Evolutionary conservation across 1,140 invertebrate genomes (phyloP), one percentile per base, ranked within the genome.

Genomic region (Battus philenor): DNA sequence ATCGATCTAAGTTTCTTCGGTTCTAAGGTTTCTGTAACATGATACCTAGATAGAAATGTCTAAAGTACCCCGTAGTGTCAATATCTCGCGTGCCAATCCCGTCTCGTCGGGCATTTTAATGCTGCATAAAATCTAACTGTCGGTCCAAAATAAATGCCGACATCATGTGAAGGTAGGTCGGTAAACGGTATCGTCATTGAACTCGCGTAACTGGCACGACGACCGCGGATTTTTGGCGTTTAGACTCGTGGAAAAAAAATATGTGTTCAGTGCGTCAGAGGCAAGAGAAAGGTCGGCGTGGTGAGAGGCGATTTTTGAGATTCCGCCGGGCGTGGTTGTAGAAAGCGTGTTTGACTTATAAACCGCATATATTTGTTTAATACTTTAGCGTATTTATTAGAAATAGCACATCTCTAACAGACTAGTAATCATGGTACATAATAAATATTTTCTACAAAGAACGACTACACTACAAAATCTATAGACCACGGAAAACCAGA

Each of bases 91-190:
- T 9, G 8, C 17, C 2, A 9, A 73, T 73, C 56, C 64, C 51
- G 65, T 68, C 58, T 72, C 50, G 59, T 45, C 30, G 49, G 61
- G 60, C 61, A 77, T 76, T 70, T 75, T 71, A 78, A 79, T 73
- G 63, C 59, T 38, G 46, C 44, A 59, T 65, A 65, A 65, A 68
- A 60, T 54, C 62, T 82, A 76, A 80, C 74, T 73, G 78, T 82
- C 61, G 34, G 58, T 32, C 58, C 62, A 74, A 74, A 79, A 69
- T n/a, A 69, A 70, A 68, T 61, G 47, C 61, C 65, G 54, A 61
- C 66, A 54, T 68, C 60, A 66, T 77, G 68, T 80, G 63, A 70
- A 77, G 76, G 74, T 83, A 79, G 79, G 79, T 83, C 79, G 61
- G 59, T 54, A 68, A 75, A 77, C 75, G 79, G 76, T 74, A 77